These are phyloP conservation scores for Himalopsyche tibetana DNA, from an alignment of 2,888 invertebrate genomes.

Conservation along the genomic window DNA sequence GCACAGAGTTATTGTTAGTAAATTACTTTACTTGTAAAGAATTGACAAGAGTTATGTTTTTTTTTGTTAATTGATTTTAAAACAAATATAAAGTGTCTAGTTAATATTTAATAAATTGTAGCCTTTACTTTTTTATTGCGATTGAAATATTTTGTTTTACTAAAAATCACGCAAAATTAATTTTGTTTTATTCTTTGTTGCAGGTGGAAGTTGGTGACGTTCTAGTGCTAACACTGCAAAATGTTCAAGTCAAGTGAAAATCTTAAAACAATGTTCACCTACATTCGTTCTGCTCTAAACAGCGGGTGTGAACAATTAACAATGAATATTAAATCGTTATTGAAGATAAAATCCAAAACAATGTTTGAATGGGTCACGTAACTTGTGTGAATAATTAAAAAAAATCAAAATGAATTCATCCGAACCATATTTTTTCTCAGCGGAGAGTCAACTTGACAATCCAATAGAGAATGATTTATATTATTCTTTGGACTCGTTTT, in stretches of 20 bases:
- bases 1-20: too few species aligned
- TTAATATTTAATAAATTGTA: too few species aligned
- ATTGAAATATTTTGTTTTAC: too few species aligned
- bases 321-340: background rate
- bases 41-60: too few species aligned
- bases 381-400: constrained; percentile 27
- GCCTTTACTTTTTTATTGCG: too few species aligned
- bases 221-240: background rate
- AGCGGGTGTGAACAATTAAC: background rate
- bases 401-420: constrained; percentile 64
- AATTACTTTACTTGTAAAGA: too few species aligned
- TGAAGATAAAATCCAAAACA: constrained; percentile 43
- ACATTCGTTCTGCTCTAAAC: background rate
- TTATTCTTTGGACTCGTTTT: constrained; percentile 60
- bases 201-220: constrained; percentile 43
- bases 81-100: too few species aligned
- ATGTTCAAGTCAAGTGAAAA: constrained; percentile 38
- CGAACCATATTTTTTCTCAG: constrained; percentile 60
- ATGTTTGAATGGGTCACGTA: constrained; percentile 52
- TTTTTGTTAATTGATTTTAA: too few species aligned
- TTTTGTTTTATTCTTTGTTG: constrained; percentile 40
- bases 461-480: constrained; percentile 61
- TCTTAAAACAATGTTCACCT: background rate
- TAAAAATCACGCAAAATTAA: too few species aligned
- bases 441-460: constrained; percentile 61